Conservation (phyloP, 2,797 vertebrate species). For the Nasua narica region DNA sequence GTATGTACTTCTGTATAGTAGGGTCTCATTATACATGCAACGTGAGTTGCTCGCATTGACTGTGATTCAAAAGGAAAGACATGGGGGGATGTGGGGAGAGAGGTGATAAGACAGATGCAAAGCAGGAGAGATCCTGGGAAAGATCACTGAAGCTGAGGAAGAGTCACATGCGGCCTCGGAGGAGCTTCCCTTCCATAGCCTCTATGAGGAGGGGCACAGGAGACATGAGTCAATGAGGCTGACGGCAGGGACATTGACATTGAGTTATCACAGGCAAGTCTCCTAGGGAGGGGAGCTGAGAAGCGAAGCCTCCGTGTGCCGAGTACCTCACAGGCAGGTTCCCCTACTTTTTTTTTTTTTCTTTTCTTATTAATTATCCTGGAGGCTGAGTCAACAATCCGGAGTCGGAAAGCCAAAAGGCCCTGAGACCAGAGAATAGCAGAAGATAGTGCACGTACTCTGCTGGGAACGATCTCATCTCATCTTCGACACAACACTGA, state of each 20-base stretch:
- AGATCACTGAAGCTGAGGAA: neutral
- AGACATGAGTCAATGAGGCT: no score
- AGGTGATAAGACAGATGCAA: neutral
- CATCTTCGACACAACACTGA: neutral
- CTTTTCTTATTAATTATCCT: neutral
- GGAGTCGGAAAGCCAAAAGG: neutral
- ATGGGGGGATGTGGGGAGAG: neutral
- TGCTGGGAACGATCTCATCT: neutral
- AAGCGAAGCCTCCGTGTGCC: no score
- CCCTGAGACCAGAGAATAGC: neutral
- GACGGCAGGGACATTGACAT: neutral
- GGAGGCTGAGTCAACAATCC: neutral
- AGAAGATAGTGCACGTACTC: neutral
- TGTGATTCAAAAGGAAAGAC: neutral
- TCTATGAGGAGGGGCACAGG: neutral
- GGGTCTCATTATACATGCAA: rapidly evolving
- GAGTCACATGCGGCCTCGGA: neutral
- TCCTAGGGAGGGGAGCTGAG: neutral
- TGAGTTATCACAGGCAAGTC: no score
- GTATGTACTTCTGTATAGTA: neutral
- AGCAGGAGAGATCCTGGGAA: neutral
- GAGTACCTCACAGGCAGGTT: neutral
- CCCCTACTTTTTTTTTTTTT: neutral
- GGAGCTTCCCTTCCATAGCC: neutral
- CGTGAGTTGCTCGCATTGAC: neutral